Percentiles rank a stretch among this genome's conserved stretches.
These are phyloP conservation scores for Brachionus asplanchnoidis DNA, from an alignment of 1,140 invertebrate genomes.

Conservation along the genomic window DNA sequence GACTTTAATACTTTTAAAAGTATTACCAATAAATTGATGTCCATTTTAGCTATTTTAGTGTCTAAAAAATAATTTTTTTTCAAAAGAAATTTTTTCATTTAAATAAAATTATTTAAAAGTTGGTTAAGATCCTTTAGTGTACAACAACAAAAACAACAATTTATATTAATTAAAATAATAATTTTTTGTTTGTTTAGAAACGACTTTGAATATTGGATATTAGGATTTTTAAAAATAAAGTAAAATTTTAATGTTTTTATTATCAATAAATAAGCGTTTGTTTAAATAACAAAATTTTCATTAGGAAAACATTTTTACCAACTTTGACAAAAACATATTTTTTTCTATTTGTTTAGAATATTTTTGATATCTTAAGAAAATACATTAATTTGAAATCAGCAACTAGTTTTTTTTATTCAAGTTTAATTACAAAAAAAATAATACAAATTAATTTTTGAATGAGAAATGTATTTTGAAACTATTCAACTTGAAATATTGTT, in stretches of 20 bases:
- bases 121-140: neutral
- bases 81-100: neutral
- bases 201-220: neutral
- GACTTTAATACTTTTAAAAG: constrained; percentile 10
- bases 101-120: neutral
- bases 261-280: neutral
- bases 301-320: neutral
- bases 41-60: neutral
- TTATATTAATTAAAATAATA: neutral
- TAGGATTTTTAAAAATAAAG: neutral
- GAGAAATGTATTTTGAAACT: neutral
- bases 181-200: neutral
- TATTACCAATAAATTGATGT: neutral
- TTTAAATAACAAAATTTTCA: neutral
- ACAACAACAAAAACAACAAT: neutral
- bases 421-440: neutral
- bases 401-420: neutral
- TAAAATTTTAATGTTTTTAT: neutral
- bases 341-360: neutral
- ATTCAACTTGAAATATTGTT: neutral
- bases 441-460: neutral
- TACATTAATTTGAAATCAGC: neutral
- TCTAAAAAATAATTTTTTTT: neutral
- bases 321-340: neutral
- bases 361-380: neutral